Evolutionary conservation across 2,113 vertebrate genomes (phyloP), one percentile per base, ranked within the genome.

Genomic region (Colius striatus): DNA sequence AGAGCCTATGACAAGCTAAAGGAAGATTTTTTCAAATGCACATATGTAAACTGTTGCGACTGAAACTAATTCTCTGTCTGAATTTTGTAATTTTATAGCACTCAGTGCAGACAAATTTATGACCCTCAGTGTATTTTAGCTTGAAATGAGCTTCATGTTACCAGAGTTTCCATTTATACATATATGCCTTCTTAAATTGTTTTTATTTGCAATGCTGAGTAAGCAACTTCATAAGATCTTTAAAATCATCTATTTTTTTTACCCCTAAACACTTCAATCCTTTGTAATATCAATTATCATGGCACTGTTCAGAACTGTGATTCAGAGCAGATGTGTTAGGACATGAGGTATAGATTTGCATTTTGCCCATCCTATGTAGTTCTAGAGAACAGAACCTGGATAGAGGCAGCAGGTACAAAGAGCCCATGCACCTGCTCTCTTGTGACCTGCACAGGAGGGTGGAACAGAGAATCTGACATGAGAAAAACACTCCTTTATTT

Each of bases 401-500:
- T 7, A 38, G 19, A n/a, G 43, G 20, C 30, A 72, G 51, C 34
- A 50, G 23, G 13, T 30, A 12, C 6, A 18, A 21, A 63, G 32
- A 32, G 60, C 11, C 36, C 65, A n/a, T 29, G 6, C 38, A 51
- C 43, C 14, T 80, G 34, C 17, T 7, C 12, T 77, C 65, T 38
- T 7, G 1, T 34, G 70, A 78, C 18, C 23, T 58, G 30, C 0
- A 0, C 23, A 45, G 30, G 16, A 57, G 17, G 2, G 13, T 41
- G 53, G 18, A 62, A 26, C 47, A 71, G n/a, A 66, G 16, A 6
- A 68, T 36, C 43, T 51, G 66, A 58, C 26, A 53, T 23, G 29
- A 61, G n/a, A 71, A 81, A 78, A 67, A 13, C 0, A 2, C 14
- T 61, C 23, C 16, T 66, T 78, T 72, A 51, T 36, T 48, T 48